Evolutionary conservation across 1,140 invertebrate genomes (phyloP).

Genomic region (Procambarus virginalis): DNA sequence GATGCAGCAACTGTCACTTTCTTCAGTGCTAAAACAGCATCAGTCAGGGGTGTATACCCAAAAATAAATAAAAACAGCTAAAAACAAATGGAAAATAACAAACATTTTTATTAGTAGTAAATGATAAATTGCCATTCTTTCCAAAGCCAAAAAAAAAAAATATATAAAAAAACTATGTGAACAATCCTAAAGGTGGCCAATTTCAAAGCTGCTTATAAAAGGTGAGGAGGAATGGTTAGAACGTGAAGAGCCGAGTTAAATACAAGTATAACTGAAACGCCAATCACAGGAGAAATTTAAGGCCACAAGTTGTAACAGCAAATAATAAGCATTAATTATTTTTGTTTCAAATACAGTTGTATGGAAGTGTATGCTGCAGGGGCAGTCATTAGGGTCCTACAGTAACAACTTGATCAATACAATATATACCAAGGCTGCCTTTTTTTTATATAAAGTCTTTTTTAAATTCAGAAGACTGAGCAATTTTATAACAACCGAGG

Average conservation of each 20-base stretch:
- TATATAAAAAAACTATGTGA: neutral
- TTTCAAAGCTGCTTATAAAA: neutral
- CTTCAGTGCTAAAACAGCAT: too few relatives aligned
- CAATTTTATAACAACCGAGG: neutral
- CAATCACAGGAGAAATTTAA: conserved; percentile 18
- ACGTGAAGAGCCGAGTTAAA: conserved; percentile 9
- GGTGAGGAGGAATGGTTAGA: conserved; percentile 8
- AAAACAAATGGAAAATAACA: neutral
- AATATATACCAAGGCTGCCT: neutral
- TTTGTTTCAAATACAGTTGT: neutral
- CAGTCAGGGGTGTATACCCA: too few relatives aligned
- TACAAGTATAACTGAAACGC: neutral
- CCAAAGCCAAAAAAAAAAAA: neutral
- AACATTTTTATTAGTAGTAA: conserved; percentile 12
- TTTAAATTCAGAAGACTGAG: neutral
- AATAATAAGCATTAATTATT: neutral
- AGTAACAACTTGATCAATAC: neutral
- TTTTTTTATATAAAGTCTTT: neutral
- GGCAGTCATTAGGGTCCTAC: neutral
- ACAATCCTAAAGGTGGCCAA: conserved; percentile 2
- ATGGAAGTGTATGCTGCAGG: neutral
- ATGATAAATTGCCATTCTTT: neutral
- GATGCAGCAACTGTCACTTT: too few relatives aligned
- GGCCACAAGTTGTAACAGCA: conserved; percentile 16
- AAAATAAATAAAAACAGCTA: too few relatives aligned